Evolutionary conservation across 2,888 invertebrate genomes (phyloP).

Genomic region (Coelopa pilipes): DNA sequence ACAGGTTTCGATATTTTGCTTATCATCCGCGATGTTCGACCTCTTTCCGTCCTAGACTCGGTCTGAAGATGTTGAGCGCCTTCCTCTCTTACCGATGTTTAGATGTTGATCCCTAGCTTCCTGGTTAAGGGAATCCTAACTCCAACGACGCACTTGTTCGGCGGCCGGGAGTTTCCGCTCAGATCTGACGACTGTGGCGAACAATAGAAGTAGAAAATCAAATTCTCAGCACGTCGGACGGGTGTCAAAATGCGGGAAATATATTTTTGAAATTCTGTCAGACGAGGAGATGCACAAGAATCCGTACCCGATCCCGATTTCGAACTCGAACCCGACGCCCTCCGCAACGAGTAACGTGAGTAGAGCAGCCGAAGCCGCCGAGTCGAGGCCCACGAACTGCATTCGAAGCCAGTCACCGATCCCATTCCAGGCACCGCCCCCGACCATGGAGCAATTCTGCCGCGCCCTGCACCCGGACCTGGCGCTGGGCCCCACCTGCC

Average conservation of each 20-base stretch:
- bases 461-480: constrained; percentile 43
- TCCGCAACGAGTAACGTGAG: constrained; percentile 8
- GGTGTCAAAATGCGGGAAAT: constrained; percentile 28
- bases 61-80: too few species aligned
- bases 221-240: background rate
- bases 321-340: constrained; percentile 37
- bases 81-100: too few species aligned
- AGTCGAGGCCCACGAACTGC: background rate
- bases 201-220: background rate
- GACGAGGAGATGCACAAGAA: constrained; percentile 34
- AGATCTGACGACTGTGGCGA: background rate
- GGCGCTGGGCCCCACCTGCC: constrained; percentile 44
- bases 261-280: constrained; percentile 38
- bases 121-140: too few species aligned
- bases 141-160: too few species aligned
- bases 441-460: constrained; percentile 47
- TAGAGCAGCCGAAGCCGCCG: too few species aligned
- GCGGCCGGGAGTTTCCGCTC: too few species aligned
- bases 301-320: constrained; percentile 36
- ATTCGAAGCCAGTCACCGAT: background rate
- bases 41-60: too few species aligned
- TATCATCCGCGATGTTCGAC: too few species aligned
- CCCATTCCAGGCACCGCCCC: constrained; percentile 3
- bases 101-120: too few species aligned
- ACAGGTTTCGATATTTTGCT: too few species aligned